Evolutionary conservation across 2,113 vertebrate genomes (phyloP), one percentile per base, ranked within the genome.

Genomic region (Chloropsis cyanopogon): DNA sequence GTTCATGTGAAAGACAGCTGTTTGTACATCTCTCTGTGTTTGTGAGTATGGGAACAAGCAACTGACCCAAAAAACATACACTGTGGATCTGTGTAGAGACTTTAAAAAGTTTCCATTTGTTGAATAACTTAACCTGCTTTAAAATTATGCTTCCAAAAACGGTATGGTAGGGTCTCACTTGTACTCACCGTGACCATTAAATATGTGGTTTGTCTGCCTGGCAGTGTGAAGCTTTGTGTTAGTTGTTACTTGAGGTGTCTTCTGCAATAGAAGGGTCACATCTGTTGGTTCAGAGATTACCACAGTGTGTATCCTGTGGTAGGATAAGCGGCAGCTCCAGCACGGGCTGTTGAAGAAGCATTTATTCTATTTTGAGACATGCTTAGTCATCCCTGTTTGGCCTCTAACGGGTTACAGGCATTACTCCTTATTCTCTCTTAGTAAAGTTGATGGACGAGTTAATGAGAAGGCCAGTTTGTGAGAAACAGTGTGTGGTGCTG

Each of bases 341-440:
- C 66, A 28, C 2, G 16, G 61, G 68, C 86, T 63, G 72, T 63
- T 89, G 77, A 54, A 69, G 87, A 87, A 91, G 65, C 31, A 4
- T 83, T 75, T 72, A 21, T 71, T 94, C 54, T 96, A 76, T 94
- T 97, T 93, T 86, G 82, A 77, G 95, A 82, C 26, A 3, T 75
- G 84, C 93, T 93, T 93, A 86, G 92, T 97, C 92, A 89, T 93
- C 23, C 57, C 29, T 69, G 25, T 23, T 93, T 56, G 72, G 71
- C 63, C 49, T 84, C 63, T 81, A 18, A 26, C 3, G 10, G 63
- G 54, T 75, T 92, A 44, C 5, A 11, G 60, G 33, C 66, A 3
- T 65, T 71, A 5, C 37, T 90, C 24, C 61, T 60, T 68, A 26
- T 26, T 64, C 10, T 88, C 29, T 64, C 26, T 13, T 73, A 12